phyloP scores from a whole-genome alignment of 2,888 invertebrate species.

The Orthosia gracilis region DNA sequence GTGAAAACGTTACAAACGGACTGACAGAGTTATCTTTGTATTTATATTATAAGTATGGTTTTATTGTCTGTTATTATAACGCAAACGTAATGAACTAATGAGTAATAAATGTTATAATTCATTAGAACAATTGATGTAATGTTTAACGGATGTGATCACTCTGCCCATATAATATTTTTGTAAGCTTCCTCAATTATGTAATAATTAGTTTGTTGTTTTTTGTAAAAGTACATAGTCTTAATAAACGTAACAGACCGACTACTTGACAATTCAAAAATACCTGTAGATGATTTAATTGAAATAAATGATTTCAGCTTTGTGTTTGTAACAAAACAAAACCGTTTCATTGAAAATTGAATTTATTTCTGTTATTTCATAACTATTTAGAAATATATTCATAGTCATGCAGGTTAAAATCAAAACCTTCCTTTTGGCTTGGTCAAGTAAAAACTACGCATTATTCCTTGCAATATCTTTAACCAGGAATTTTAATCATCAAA shows the following conservation, averaged over 20 bases:
- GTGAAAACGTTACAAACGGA: not conserved
- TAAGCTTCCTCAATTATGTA: not conserved
- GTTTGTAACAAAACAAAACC: not conserved
- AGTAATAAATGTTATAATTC: not conserved
- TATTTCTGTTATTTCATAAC: not conserved
- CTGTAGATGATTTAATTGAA: no score
- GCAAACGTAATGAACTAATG: not conserved
- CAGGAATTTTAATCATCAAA: not conserved
- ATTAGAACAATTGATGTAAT: not conserved
- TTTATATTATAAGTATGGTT: no score
- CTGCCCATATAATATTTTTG: not conserved
- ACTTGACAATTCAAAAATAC: no score
- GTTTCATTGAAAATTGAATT: not conserved
- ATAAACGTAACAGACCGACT: no score
- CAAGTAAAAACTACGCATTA: not conserved
- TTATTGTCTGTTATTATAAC: not conserved
- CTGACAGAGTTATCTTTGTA: not conserved
- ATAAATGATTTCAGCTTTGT: no score
- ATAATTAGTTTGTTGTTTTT: not conserved
- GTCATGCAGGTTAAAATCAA: no score
- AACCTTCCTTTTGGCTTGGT: no score
- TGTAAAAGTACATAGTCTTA: no score
- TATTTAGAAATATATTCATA: no score
- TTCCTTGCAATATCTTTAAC: no score
- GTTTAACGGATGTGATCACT: not conserved